A percentile compares a stretch with the other conserved stretches of the same genome.
phyloP scores from a whole-genome alignment of 2,113 vertebrate species.

The Brachypodius melanocephalos region DNA sequence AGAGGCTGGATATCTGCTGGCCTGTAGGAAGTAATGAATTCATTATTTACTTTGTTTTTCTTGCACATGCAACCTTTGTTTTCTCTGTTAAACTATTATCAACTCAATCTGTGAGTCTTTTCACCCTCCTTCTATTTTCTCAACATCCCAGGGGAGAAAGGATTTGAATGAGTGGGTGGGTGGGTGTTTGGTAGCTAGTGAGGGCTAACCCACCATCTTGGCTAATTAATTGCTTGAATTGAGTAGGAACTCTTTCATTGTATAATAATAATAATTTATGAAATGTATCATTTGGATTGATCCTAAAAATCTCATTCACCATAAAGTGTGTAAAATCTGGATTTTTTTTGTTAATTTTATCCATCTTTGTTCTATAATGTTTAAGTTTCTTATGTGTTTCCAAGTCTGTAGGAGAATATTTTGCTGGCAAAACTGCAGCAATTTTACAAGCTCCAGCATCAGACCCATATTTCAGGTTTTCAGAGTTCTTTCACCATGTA shows the following conservation, averaged over 20 bases:
- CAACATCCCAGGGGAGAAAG: rapidly evolving
- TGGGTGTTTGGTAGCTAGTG: background rate
- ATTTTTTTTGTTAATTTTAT: background rate
- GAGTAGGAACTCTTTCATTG: background rate
- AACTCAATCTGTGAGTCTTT: background rate
- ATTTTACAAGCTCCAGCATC: background rate
- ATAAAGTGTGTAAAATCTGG: background rate
- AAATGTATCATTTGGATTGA: background rate
- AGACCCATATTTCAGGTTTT: constrained; percentile 33
- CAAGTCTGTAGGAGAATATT: background rate
- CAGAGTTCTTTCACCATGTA: constrained; percentile 30
- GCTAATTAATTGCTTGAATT: background rate
- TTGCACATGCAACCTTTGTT: background rate
- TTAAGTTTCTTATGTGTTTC: background rate
- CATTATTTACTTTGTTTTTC: background rate
- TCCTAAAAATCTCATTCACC: background rate
- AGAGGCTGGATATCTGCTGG: background rate
- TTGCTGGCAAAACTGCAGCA: background rate
- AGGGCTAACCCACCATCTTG: background rate
- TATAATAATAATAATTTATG: background rate
- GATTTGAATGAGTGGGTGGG: background rate
- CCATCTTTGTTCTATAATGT: background rate
- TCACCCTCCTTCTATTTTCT: background rate
- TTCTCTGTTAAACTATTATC: background rate
- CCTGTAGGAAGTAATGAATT: background rate